Conservation (phyloP, 2,888 invertebrate genomes). For the Entomobrya proxima region DNA sequence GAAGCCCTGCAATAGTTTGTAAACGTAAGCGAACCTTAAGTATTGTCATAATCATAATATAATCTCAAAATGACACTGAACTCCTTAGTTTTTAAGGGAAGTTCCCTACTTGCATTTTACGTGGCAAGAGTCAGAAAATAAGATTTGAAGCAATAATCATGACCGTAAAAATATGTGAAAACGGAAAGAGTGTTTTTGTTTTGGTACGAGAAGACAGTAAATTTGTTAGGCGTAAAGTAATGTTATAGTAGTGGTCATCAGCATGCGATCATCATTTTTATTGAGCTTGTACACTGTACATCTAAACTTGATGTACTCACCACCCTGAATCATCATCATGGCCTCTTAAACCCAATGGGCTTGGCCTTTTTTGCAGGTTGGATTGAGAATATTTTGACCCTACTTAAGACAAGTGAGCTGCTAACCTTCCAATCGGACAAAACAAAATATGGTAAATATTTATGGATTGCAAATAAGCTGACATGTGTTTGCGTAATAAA, state of each 20-base stretch:
- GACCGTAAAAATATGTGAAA: slow-evolving; percentile 26
- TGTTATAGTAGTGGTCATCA: slow-evolving; percentile 31
- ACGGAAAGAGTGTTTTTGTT: not conserved
- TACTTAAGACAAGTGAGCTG: slow-evolving; percentile 11
- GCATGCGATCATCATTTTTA: slow-evolving; percentile 34
- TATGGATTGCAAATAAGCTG: not conserved
- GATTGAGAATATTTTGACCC: not conserved
- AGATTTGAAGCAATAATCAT: slow-evolving; percentile 20
- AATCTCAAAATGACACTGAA: not conserved
- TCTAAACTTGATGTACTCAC: not conserved
- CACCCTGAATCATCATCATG: not conserved
- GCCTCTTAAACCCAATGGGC: slow-evolving; percentile 28
- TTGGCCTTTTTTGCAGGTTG: slow-evolving; percentile 28
- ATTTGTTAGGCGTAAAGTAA: slow-evolving; percentile 27
- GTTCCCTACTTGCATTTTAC: no score
- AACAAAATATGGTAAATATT: not conserved
- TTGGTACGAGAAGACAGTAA: not conserved
- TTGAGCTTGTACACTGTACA: not conserved
- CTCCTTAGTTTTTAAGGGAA: no score
- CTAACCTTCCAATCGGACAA: not conserved
- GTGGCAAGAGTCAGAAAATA: no score
- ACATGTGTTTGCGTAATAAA: slow-evolving; percentile 42
- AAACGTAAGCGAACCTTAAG: slow-evolving; percentile 4
- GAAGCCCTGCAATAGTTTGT: slow-evolving; percentile 14
- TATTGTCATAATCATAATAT: slow-evolving; percentile 25